These are phyloP conservation scores for Azorinus chamasolen DNA, from an alignment of 2,888 invertebrate species.

Conservation along the genomic window DNA sequence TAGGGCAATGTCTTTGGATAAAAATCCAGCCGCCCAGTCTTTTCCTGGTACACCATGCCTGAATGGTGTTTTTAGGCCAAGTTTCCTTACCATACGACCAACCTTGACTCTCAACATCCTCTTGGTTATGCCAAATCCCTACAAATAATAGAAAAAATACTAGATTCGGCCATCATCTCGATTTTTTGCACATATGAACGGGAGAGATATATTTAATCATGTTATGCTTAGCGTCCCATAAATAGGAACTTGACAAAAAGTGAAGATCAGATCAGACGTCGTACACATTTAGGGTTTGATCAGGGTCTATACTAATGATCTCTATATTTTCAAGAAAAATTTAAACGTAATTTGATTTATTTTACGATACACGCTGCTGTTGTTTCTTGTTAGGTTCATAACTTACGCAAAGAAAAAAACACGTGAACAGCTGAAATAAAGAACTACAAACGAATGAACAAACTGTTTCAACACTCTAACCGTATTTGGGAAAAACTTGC, in stretches of 20 bases:
- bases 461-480: background rate
- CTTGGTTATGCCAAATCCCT: constrained; percentile 54
- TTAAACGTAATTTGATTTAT: no score
- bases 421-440: no score
- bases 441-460: background rate
- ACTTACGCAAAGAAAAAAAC: no score
- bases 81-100: constrained; percentile 14
- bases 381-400: no score
- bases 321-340: no score
- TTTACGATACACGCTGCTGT: no score
- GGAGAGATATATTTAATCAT: background rate
- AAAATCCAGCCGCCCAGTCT: constrained; percentile 41
- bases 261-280: background rate
- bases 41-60: constrained; percentile 47
- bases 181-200: no score
- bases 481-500: no score
- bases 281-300: no score
- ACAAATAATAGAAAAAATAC: background rate
- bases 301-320: no score
- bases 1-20: constrained; percentile 36
- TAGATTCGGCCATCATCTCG: no score
- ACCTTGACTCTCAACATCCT: constrained; percentile 34
- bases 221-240: background rate
- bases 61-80: constrained; percentile 40
- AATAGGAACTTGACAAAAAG: background rate